Percentiles rank a stretch among this genome's conserved stretches.
Conservation (phyloP, 2,113 vertebrate genomes). For the Ranitomeya imitator region DNA sequence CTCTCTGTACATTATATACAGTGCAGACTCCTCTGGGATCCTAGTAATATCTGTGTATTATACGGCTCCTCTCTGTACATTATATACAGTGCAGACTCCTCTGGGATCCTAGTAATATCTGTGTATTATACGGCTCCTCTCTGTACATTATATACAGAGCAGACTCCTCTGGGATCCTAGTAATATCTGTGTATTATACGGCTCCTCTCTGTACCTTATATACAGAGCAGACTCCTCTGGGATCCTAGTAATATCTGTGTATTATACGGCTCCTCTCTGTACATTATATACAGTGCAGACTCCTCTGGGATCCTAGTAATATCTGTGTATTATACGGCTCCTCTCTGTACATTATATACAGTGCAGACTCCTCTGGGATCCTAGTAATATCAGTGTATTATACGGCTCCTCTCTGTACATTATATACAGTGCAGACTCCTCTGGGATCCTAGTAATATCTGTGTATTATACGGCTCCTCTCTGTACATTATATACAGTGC, state of each 20-base stretch:
- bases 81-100: too few relatives aligned
- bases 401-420: neutral
- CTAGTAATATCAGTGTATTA: slow-evolving; percentile 21
- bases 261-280: neutral
- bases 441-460: neutral
- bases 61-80: neutral
- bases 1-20: neutral
- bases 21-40: neutral
- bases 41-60: slow-evolving; percentile 23
- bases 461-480: neutral
- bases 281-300: too few relatives aligned
- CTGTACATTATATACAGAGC: neutral
- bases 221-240: too few relatives aligned
- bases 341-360: neutral
- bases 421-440: too few relatives aligned
- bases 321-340: neutral
- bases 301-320: neutral
- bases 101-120: neutral
- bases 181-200: slow-evolving; percentile 7
- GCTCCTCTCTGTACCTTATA: neutral
- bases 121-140: neutral
- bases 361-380: neutral
- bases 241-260: slow-evolving; percentile 20
- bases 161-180: neutral
- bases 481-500: neutral